Percentiles rank a stretch among this genome's conserved stretches.
Evolutionary conservation across 2,113 vertebrate genomes (phyloP).

Genomic region (Pelmatolapia mariae): DNA sequence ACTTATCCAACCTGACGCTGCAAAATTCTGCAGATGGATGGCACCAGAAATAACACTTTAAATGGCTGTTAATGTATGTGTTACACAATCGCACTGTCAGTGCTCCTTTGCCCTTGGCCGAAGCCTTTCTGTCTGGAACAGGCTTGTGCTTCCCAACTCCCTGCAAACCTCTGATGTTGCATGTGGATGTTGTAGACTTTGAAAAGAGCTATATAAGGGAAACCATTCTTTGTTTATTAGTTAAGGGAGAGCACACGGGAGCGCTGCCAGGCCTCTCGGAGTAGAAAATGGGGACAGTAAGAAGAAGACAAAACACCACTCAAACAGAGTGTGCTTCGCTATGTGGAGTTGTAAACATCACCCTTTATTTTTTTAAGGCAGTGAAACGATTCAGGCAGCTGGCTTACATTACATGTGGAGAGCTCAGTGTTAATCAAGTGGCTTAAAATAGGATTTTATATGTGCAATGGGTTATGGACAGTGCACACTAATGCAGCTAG

Average conservation of each 20-base stretch:
- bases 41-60: slow-evolving; percentile 44
- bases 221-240: slow-evolving; percentile 71
- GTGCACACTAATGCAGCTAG: slow-evolving; percentile 5
- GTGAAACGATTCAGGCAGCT: slow-evolving; percentile 36
- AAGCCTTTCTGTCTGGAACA: slow-evolving; percentile 26
- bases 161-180: slow-evolving; percentile 20
- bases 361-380: neutral
- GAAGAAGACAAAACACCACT: slow-evolving; percentile 37
- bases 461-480: neutral
- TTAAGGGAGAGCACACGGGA: slow-evolving; percentile 52
- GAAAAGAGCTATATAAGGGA: slow-evolving; percentile 68
- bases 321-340: slow-evolving; percentile 23
- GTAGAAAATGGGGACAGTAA: slow-evolving; percentile 40
- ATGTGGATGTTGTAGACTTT: slow-evolving; percentile 28
- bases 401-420: slow-evolving; percentile 48
- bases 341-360: slow-evolving; percentile 45
- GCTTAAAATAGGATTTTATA: slow-evolving; percentile 58
- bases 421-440: slow-evolving; percentile 48
- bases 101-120: slow-evolving; percentile 29
- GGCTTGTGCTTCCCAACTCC: neutral
- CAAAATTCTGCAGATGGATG: slow-evolving; percentile 19
- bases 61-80: slow-evolving; percentile 47
- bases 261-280: slow-evolving; percentile 49
- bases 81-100: slow-evolving; percentile 32
- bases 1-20: neutral